phyloP scores from a whole-genome alignment of 2,888 invertebrate genomes.

The Agelastica alni region DNA sequence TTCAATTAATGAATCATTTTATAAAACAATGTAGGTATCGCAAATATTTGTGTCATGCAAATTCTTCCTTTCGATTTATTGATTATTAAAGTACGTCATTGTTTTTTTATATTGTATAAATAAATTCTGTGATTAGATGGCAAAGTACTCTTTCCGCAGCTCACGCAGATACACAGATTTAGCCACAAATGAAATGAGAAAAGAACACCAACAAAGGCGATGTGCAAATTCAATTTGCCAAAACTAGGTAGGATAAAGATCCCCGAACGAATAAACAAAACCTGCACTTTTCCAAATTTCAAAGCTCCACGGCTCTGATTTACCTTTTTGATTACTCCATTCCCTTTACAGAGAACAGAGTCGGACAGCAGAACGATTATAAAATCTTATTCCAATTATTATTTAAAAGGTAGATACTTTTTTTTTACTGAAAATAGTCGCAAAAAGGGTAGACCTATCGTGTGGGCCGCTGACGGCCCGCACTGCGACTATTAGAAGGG shows the following conservation, averaged over 20 bases:
- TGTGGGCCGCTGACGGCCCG: too few species aligned
- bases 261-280: slow-evolving; percentile 51
- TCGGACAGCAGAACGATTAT: slow-evolving; percentile 19
- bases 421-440: too few species aligned
- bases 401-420: too few species aligned
- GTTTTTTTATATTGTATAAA: not conserved
- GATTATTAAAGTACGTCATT: not conserved
- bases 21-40: too few species aligned
- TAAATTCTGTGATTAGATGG: slow-evolving; percentile 38
- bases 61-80: too few species aligned
- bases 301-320: slow-evolving; percentile 51
- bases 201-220: slow-evolving; percentile 48
- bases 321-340: slow-evolving; percentile 53
- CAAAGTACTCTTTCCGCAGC: slow-evolving; percentile 28
- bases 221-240: slow-evolving; percentile 53
- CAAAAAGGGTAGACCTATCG: too few species aligned
- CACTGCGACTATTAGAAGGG: too few species aligned
- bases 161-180: slow-evolving; percentile 42
- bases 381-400: too few species aligned
- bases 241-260: slow-evolving; percentile 52
- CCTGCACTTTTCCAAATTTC: slow-evolving; percentile 46
- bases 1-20: too few species aligned
- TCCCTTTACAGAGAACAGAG: slow-evolving; percentile 37
- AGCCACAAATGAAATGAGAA: slow-evolving; percentile 46
- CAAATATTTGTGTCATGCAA: too few species aligned